Conservation (phyloP, 1,140 invertebrate species). For the Eueides isabella region DNA sequence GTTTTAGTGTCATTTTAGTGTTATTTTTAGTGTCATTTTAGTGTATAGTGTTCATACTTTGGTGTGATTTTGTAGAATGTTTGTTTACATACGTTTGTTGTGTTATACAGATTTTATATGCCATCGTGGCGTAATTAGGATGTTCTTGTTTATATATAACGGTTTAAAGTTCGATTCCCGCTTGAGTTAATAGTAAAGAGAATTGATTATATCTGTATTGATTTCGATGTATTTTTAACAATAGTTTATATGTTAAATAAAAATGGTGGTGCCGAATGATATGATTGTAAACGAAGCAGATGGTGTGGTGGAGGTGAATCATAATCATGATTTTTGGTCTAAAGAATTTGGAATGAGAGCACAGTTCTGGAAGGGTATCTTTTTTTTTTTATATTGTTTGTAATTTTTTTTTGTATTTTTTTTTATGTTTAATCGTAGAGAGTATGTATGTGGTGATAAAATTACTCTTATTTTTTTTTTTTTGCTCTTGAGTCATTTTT, state of each 20-base stretch:
- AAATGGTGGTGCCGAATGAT: conserved; percentile 28
- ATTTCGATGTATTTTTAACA: not conserved
- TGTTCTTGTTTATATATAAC: too few species aligned
- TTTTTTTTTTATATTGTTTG: not conserved
- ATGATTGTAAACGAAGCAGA: conserved; percentile 22
- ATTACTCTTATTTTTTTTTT: too few species aligned
- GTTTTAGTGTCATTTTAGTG: not conserved
- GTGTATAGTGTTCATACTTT: too few species aligned
- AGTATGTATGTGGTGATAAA: too few species aligned
- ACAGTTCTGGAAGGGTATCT: conserved; percentile 65
- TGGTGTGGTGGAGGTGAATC: not conserved
- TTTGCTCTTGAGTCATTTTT: too few species aligned
- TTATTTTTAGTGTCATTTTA: not conserved
- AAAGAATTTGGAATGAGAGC: conserved; percentile 55
- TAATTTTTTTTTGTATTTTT: not conserved
- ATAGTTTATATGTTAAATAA: conserved; percentile 4
- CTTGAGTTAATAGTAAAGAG: too few species aligned
- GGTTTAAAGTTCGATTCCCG: too few species aligned
- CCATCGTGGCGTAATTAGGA: not conserved
- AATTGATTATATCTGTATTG: not conserved
- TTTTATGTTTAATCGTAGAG: not conserved
- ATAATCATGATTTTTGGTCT: conserved; percentile 46
- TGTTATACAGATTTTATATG: not conserved
- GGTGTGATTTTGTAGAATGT: too few species aligned
- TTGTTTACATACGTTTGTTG: not conserved